A percentile compares a stretch with the other conserved stretches of the same genome.
phyloP scores from a whole-genome alignment of 2,888 invertebrate genomes.

The Dasysyrphus tricinctus region DNA sequence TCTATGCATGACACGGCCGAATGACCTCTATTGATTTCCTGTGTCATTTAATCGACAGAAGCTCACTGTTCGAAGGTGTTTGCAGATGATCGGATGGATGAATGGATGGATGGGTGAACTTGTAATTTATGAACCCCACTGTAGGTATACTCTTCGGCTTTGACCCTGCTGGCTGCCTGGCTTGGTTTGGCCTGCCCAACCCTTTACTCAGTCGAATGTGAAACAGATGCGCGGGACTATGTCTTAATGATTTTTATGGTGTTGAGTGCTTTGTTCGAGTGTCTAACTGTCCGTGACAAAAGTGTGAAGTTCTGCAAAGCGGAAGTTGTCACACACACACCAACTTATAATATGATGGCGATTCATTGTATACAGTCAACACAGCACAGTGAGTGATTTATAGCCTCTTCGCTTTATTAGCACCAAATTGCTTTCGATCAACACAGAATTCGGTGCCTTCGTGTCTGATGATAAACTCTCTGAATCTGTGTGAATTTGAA shows the following conservation, averaged over 20 bases:
- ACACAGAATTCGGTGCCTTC: constrained; percentile 42
- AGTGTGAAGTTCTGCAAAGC: constrained; percentile 75
- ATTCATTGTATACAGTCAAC: constrained; percentile 19
- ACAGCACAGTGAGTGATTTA: constrained; percentile 66
- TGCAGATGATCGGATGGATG: constrained; percentile 60
- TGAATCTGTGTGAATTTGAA: constrained; percentile 12
- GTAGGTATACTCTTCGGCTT: constrained; percentile 42
- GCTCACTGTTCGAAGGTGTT: constrained; percentile 65
- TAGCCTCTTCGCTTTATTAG: constrained; percentile 64
- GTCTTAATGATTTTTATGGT: constrained; percentile 76
- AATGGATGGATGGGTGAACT: constrained; percentile 51
- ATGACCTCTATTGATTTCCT: constrained; percentile 74
- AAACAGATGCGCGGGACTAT: constrained; percentile 70
- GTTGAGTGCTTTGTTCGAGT: constrained; percentile 73
- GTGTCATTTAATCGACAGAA: constrained; percentile 64
- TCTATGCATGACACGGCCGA: constrained; percentile 68
- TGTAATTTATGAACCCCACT: constrained; percentile 69
- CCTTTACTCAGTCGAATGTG: constrained; percentile 68
- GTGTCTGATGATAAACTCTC: constrained; percentile 52
- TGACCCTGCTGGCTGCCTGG: constrained; percentile 53
- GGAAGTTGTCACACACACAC: constrained; percentile 72
- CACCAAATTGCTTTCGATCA: constrained; percentile 61
- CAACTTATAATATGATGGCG: constrained; percentile 6
- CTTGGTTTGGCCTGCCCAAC: constrained; percentile 41
- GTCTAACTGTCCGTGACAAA: constrained; percentile 73